phyloP scores from a whole-genome alignment of 2,113 vertebrate genomes.

The Taxidea taxus region DNA sequence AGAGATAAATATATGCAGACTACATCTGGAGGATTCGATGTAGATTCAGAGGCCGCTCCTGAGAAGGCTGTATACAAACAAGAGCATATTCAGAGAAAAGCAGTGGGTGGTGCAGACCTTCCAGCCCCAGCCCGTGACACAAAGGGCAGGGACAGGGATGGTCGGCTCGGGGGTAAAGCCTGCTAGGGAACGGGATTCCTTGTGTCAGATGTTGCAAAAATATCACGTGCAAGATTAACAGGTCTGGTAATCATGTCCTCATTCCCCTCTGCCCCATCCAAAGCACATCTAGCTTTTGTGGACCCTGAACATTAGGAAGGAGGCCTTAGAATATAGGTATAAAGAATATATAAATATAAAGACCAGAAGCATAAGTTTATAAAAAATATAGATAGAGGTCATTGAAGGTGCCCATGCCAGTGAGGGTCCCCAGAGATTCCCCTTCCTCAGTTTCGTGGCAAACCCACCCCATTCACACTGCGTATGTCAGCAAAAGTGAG shows the following conservation, averaged over 20 bases:
- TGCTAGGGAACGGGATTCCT: neutral
- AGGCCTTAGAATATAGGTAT: neutral
- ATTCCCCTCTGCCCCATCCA: neutral
- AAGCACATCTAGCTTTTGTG: neutral
- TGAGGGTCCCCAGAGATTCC: neutral
- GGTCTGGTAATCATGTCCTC: neutral
- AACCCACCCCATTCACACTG: neutral
- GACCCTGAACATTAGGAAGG: neutral
- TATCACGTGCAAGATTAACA: neutral
- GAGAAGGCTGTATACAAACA: neutral
- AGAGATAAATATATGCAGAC: neutral
- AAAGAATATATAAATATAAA: neutral
- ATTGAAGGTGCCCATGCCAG: neutral
- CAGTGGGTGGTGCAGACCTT: rapidly evolving
- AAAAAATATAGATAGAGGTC: neutral
- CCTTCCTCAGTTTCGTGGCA: neutral
- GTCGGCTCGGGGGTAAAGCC: neutral
- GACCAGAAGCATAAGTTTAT: neutral
- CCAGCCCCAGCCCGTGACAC: neutral
- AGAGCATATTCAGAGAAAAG: neutral
- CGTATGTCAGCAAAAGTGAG: neutral
- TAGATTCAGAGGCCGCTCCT: neutral
- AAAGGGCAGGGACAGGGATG: neutral
- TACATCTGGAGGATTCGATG: neutral
- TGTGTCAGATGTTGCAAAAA: neutral